Conservation (phyloP, 2,113 vertebrate species). For the Zapus hudsonius region DNA sequence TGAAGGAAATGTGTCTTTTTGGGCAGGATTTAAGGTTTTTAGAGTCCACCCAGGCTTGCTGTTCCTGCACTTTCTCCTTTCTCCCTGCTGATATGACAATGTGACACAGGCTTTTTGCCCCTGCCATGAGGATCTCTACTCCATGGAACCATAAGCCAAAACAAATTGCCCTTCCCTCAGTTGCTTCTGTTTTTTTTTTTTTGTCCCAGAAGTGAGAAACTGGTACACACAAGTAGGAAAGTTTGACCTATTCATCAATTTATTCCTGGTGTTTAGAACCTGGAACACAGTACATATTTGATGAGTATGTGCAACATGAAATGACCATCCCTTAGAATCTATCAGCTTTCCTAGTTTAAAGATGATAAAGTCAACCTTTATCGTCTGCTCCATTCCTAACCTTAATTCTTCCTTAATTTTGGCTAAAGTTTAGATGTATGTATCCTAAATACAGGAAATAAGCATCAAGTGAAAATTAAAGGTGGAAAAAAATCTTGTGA, state of each 20-base stretch:
- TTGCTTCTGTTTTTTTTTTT: no score
- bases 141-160: no score
- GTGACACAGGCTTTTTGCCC: no score
- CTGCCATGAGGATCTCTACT: no score
- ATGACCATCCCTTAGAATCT: background rate
- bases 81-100: no score
- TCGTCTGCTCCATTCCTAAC: background rate
- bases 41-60: no score
- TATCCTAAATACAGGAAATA: background rate
- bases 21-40: no score
- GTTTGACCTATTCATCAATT: background rate
- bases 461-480: background rate
- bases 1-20: no score
- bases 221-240: background rate
- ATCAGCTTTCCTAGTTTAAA: background rate
- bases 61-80: no score
- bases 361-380: constrained; percentile 16
- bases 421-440: background rate
- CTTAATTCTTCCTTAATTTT: background rate
- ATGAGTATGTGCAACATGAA: constrained; percentile 21
- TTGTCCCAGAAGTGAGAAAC: no score
- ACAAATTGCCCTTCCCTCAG: no score
- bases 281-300: background rate
- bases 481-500: background rate
- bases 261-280: background rate